Evolutionary conservation across 1,140 invertebrate species (phyloP).

Genomic region (Sitophilus oryzae): DNA sequence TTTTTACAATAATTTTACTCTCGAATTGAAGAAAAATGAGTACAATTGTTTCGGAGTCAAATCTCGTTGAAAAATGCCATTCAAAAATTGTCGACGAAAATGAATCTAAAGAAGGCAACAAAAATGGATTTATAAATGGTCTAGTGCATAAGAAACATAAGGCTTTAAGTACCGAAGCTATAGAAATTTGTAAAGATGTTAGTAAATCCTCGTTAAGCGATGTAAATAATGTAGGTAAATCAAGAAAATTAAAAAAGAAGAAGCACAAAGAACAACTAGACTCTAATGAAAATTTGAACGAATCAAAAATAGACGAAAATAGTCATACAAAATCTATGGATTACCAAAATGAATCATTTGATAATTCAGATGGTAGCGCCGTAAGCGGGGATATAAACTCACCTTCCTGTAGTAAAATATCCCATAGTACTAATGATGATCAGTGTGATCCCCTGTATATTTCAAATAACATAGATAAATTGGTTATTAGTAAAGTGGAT

Average conservation of each 20-base stretch:
- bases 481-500: constrained; percentile 14
- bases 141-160: constrained; percentile 23
- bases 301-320: constrained; percentile 10
- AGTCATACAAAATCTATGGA: constrained; percentile 1
- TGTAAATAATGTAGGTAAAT: constrained; percentile 26
- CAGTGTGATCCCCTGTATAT: constrained; percentile 1
- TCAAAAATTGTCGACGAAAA: constrained; percentile 12
- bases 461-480: constrained; percentile 14
- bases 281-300: constrained; percentile 26
- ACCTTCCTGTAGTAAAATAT: constrained; percentile 17
- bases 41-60: constrained; percentile 12
- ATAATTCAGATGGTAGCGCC: constrained; percentile 8
- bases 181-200: constrained; percentile 13
- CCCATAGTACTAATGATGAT: constrained; percentile 2
- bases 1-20: constrained; percentile 5
- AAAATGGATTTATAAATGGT: constrained; percentile 36
- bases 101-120: constrained; percentile 23
- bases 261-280: constrained; percentile 27
- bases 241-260: constrained; percentile 24
- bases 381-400: constrained; percentile 2
- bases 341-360: constrained; percentile 3
- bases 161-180: neutral
- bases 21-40: constrained; percentile 16
- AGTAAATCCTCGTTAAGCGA: neutral
- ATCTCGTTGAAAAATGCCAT: constrained; percentile 14